These are phyloP conservation scores for Cerastoderma edule DNA, from an alignment of 2,888 invertebrate species.

Conservation along the genomic window DNA sequence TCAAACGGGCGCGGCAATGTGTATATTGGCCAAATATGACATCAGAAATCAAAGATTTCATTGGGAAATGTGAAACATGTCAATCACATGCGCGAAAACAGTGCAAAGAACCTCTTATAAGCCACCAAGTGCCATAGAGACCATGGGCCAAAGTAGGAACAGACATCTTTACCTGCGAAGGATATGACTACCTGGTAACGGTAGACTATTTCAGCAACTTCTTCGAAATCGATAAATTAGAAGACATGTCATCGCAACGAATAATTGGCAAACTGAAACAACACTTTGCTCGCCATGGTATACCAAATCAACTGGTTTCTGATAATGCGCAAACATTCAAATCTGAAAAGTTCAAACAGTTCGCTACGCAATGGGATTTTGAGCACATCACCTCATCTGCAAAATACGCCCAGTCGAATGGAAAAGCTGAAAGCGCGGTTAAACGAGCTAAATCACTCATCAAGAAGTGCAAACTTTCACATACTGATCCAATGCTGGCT, in stretches of 20 bases:
- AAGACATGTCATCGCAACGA: constrained; percentile 17
- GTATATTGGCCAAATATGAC: constrained; percentile 44
- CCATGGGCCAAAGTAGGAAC: constrained; percentile 49
- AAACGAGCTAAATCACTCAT: constrained; percentile 39
- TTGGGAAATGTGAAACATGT: constrained; percentile 35
- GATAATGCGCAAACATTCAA: constrained; percentile 37
- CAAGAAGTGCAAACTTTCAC: constrained; percentile 34
- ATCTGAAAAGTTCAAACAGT: constrained; percentile 25
- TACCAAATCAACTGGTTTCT: constrained; percentile 23
- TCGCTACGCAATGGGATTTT: constrained; percentile 25
- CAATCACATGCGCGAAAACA: constrained; percentile 15
- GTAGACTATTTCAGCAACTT: constrained; percentile 47
- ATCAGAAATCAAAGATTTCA: constrained; percentile 25
- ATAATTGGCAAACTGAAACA: constrained; percentile 39
- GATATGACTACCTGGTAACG: constrained; percentile 36
- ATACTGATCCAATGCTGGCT: constrained; percentile 33
- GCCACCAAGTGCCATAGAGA: constrained; percentile 40
- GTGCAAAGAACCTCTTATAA: constrained; percentile 36
- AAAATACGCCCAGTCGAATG: constrained; percentile 26
- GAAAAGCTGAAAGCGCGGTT: constrained; percentile 40
- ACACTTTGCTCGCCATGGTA: constrained; percentile 27
- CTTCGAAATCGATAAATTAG: constrained; percentile 40
- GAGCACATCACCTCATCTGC: constrained; percentile 31
- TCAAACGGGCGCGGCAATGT: constrained; percentile 24
- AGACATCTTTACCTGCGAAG: constrained; percentile 46